phyloP scores from a whole-genome alignment of 2,888 invertebrate genomes.

The Abrostola tripartita region DNA sequence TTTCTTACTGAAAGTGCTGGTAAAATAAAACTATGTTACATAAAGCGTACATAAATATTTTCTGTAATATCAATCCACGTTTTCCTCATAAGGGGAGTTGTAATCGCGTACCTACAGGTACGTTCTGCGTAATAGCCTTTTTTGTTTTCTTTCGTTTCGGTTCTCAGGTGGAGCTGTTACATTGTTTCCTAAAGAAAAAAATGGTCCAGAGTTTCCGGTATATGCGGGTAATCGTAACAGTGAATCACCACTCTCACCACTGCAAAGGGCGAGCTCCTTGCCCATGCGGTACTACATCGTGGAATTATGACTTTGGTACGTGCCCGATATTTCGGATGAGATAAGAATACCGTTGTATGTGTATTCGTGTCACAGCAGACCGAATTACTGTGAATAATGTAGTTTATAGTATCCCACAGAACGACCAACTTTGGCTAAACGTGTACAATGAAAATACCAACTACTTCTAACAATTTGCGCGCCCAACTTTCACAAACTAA shows the following conservation, averaged over 20 bases:
- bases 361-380: constrained; percentile 75
- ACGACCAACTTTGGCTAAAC: constrained; percentile 56
- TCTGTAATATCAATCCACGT: constrained; percentile 63
- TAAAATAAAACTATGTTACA: constrained; percentile 50
- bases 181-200: constrained; percentile 64
- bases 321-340: constrained; percentile 83
- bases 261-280: constrained; percentile 76
- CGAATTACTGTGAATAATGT: constrained; percentile 70
- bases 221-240: constrained; percentile 73
- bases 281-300: constrained; percentile 82
- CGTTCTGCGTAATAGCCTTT: constrained; percentile 68
- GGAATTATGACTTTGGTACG: constrained; percentile 84
- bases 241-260: constrained; percentile 76
- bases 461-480: constrained; percentile 42
- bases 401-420: constrained; percentile 50
- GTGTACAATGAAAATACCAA: constrained; percentile 45
- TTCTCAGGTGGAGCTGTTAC: constrained; percentile 67
- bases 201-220: constrained; percentile 51
- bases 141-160: constrained; percentile 69
- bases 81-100: constrained; percentile 62
- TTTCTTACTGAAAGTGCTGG: constrained; percentile 18
- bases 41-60: constrained; percentile 56
- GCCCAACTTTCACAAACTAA: constrained; percentile 45
- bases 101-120: constrained; percentile 60
- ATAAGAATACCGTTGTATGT: constrained; percentile 81